Evolutionary conservation across 2,113 vertebrate species (phyloP).

Genomic region (Heterocephalus glaber): DNA sequence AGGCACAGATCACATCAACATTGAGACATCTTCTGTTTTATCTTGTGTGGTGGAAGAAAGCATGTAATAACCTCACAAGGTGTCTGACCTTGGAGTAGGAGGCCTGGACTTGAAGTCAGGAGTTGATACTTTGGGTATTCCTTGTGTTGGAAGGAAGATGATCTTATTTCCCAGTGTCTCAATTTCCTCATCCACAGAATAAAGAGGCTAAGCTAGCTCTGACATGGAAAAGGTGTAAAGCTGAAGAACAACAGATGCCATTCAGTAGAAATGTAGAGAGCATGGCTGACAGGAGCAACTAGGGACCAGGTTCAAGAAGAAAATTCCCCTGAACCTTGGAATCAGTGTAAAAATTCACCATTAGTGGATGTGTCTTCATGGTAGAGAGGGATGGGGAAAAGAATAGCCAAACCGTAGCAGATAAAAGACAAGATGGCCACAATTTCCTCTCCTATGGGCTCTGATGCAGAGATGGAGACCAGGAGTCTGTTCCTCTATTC

Average conservation of each 20-base stretch:
- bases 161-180: background rate
- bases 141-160: background rate
- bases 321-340: background rate
- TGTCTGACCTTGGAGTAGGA: too few relatives aligned
- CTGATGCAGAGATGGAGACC: background rate
- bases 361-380: background rate
- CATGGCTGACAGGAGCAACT: fast-evolving
- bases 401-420: background rate
- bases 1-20: background rate
- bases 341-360: background rate
- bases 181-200: background rate
- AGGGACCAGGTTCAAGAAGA: background rate
- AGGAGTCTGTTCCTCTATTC: background rate
- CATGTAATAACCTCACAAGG: too few relatives aligned
- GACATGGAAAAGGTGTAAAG: background rate
- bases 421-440: background rate
- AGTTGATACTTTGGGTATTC: too few relatives aligned
- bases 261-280: background rate
- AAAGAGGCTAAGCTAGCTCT: background rate
- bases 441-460: background rate
- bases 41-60: background rate
- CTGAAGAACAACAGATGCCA: background rate
- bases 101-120: background rate
- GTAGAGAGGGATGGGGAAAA: background rate
- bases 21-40: background rate